Percentiles rank a stretch among this genome's conserved stretches.
These are phyloP conservation scores for Luperina testacea DNA, from an alignment of 2,888 invertebrate genomes.

Conservation along the genomic window DNA sequence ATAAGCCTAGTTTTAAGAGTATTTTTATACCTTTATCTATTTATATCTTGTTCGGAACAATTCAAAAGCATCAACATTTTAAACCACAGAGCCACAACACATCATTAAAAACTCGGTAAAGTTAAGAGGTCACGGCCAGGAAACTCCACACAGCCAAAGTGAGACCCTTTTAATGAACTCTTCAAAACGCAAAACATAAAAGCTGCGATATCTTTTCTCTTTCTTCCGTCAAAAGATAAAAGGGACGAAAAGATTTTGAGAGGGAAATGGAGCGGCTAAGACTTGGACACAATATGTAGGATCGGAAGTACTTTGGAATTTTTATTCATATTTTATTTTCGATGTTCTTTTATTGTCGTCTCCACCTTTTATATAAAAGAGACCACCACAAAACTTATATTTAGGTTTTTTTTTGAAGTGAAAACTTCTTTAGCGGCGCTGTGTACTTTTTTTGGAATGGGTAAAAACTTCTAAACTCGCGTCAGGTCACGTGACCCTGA, in stretches of 20 bases:
- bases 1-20: too few relatives aligned
- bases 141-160: slow-evolving; percentile 44
- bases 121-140: slow-evolving; percentile 54
- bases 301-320: slow-evolving; percentile 33
- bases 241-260: slow-evolving; percentile 49
- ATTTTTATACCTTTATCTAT: too few relatives aligned
- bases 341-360: slow-evolving; percentile 1
- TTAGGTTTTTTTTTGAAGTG: too few relatives aligned
- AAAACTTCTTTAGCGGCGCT: too few relatives aligned
- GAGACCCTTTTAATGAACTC: slow-evolving; percentile 64
- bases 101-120: slow-evolving; percentile 52
- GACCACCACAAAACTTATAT: too few relatives aligned
- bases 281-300: slow-evolving; percentile 46
- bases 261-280: slow-evolving; percentile 51
- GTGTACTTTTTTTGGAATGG: too few relatives aligned
- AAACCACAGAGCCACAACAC: slow-evolving; percentile 20
- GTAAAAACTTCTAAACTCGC: too few relatives aligned
- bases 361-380: neutral
- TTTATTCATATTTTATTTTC: slow-evolving; percentile 45
- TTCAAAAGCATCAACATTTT: slow-evolving; percentile 4
- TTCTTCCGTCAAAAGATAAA: slow-evolving; percentile 51
- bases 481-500: too few relatives aligned
- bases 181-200: slow-evolving; percentile 61
- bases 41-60: neutral
- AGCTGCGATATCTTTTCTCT: slow-evolving; percentile 54